Conservation (phyloP, 2,113 vertebrate species). For the Plotosus lineatus region DNA sequence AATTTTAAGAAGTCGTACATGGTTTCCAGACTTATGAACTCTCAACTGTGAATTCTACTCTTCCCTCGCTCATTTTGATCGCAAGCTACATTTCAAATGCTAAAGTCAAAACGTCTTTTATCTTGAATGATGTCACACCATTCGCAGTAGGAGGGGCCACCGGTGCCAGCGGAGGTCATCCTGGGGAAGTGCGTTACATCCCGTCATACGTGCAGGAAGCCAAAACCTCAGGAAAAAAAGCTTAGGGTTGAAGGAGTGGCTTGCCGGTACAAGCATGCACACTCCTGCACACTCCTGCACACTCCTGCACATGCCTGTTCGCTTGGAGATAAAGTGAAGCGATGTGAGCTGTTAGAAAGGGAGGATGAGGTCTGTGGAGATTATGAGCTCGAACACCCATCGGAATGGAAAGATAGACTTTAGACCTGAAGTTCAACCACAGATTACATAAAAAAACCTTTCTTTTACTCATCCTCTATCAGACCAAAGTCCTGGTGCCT, state of each 20-base stretch:
- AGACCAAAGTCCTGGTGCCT: neutral
- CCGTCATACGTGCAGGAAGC: slow-evolving; percentile 49
- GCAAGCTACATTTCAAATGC: neutral
- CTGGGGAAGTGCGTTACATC: slow-evolving; percentile 49
- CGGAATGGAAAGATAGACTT: slow-evolving; percentile 32
- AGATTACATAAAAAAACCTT: neutral
- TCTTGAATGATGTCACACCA: neutral
- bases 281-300: neutral
- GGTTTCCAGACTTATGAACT: neutral
- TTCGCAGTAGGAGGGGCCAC: neutral
- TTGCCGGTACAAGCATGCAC: too few relatives aligned
- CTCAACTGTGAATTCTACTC: neutral
- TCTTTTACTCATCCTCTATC: slow-evolving; percentile 1
- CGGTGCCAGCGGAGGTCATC: slow-evolving; percentile 5
- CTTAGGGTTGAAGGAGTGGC: slow-evolving; percentile 1
- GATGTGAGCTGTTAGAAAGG: slow-evolving; percentile 29
- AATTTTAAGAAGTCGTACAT: neutral
- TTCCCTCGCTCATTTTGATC: neutral
- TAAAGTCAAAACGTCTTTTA: neutral
- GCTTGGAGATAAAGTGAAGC: slow-evolving; percentile 33
- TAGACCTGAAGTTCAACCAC: neutral
- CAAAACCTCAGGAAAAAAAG: neutral
- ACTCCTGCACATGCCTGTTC: neutral
- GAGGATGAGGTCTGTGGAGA: slow-evolving; percentile 46
- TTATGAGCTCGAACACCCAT: slow-evolving; percentile 34